A percentile compares a stretch with the other conserved stretches of the same genome.
phyloP scores from a whole-genome alignment of 2,797 vertebrate genomes.

The Zenarchopterus dispar region DNA sequence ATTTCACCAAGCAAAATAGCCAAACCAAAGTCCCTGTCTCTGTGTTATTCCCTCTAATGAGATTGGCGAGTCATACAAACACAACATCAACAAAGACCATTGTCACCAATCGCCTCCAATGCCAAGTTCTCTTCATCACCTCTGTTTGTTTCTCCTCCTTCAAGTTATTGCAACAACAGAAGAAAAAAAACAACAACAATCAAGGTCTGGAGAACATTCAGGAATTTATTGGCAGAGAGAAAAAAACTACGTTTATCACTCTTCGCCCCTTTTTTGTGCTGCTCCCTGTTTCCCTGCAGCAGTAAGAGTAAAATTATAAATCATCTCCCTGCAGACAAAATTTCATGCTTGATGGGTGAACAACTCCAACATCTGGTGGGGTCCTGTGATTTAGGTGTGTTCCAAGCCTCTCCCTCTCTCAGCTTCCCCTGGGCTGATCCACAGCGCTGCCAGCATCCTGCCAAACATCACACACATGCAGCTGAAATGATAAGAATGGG shows the following conservation, averaged over 20 bases:
- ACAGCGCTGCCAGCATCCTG: constrained; percentile 57
- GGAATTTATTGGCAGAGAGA: constrained; percentile 58
- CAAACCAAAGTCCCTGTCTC: constrained; percentile 15
- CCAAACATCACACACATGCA: constrained; percentile 63
- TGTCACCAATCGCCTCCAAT: constrained; percentile 38
- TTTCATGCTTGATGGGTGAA: constrained; percentile 81
- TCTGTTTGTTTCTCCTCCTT: background rate
- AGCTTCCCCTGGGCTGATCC: constrained; percentile 61
- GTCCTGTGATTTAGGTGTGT: constrained; percentile 69
- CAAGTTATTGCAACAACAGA: constrained; percentile 43
- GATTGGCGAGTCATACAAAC: constrained; percentile 50
- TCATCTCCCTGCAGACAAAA: constrained; percentile 80
- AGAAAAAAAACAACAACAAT: constrained; percentile 51
- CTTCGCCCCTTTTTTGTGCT: constrained; percentile 17
- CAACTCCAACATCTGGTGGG: constrained; percentile 80
- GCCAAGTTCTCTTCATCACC: constrained; percentile 29
- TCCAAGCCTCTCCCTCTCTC: constrained; percentile 65
- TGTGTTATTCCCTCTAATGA: constrained; percentile 37
- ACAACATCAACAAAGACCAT: constrained; percentile 48
- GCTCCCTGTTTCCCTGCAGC: constrained; percentile 49
- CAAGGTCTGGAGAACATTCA: constrained; percentile 63
- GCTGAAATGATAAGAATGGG: constrained; percentile 62
- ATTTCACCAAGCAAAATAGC: constrained; percentile 4
- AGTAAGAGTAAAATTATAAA: constrained; percentile 78
- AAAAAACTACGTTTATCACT: constrained; percentile 34